These are phyloP conservation scores for Micropoecilia bifurca DNA, from an alignment of 2,797 vertebrate species.

Conservation along the genomic window DNA sequence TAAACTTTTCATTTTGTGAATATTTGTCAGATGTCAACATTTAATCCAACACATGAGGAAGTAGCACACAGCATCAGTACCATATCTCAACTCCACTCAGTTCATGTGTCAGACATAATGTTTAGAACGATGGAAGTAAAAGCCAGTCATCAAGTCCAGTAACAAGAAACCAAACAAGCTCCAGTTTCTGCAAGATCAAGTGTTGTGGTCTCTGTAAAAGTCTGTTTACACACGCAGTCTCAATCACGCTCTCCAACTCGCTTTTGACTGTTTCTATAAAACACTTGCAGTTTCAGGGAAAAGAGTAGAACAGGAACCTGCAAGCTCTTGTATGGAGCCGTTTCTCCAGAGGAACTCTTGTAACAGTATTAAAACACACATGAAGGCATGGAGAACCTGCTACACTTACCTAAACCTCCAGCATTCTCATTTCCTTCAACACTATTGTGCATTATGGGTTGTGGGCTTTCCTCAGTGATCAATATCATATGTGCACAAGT, in stretches of 20 bases:
- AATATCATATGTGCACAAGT: neutral
- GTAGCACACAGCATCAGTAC: conserved; percentile 31
- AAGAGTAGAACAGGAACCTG: conserved; percentile 20
- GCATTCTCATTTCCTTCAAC: neutral
- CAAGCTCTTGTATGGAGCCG: neutral
- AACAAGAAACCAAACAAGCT: conserved; percentile 36
- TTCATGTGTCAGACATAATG: neutral
- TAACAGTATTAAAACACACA: conserved; percentile 10
- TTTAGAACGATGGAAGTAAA: conserved; percentile 13
- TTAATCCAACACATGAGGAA: conserved; percentile 35
- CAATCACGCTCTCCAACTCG: conserved; percentile 35
- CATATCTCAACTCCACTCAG: neutral
- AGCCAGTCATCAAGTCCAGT: conserved; percentile 57
- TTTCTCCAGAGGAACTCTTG: conserved; percentile 29
- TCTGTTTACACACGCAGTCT: conserved; percentile 12
- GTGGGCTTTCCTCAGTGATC: neutral
- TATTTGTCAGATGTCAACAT: conserved; percentile 25
- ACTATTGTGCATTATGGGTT: neutral
- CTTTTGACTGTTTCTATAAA: conserved; percentile 43
- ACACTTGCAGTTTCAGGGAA: conserved; percentile 72
- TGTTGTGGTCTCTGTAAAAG: conserved; percentile 11
- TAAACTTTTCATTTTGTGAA: conserved; percentile 34
- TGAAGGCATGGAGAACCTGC: conserved; percentile 25
- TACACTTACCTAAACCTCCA: neutral
- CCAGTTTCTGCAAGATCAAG: conserved; percentile 11